Conservation (phyloP, 1,140 invertebrate genomes). For the Lucilia cuprina region DNA sequence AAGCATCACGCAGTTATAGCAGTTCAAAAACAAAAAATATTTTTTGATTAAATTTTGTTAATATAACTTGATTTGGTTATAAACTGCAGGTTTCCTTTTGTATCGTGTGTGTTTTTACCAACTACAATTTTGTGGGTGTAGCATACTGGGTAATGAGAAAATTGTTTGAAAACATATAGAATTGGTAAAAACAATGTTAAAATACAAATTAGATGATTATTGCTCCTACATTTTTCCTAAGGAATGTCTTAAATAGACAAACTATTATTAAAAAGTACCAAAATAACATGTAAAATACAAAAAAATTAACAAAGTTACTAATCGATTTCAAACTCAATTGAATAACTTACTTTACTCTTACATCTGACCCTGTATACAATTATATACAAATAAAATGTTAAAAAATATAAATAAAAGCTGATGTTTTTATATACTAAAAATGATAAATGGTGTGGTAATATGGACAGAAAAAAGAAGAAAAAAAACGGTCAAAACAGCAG, state of each 20-base stretch:
- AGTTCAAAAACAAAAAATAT: neutral
- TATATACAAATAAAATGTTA: conserved; percentile 25
- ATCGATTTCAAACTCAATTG: too few relatives aligned
- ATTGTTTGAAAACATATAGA: too few relatives aligned
- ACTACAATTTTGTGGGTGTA: neutral
- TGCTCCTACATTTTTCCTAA: too few relatives aligned
- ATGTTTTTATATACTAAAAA: conserved; percentile 33
- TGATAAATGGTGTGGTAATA: conserved; percentile 33
- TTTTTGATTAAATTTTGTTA: neutral
- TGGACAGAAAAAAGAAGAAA: conserved; percentile 2
- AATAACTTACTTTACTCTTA: too few relatives aligned
- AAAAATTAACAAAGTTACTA: too few relatives aligned
- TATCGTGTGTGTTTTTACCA: neutral
- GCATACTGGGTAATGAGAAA: neutral
- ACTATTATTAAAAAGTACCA: too few relatives aligned
- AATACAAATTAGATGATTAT: too few relatives aligned
- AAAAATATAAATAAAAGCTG: conserved; percentile 26
- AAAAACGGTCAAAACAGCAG: conserved; percentile 24
- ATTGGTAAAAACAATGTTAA: too few relatives aligned
- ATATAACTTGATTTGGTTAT: neutral
- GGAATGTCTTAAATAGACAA: too few relatives aligned
- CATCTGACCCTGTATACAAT: conserved; percentile 1
- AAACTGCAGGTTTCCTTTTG: neutral
- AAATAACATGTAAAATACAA: too few relatives aligned
- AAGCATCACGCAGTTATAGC: neutral